Base-by-base conservation (phyloP, 2,113 vertebrate species). In the Ophiodon elongatus region DNA sequence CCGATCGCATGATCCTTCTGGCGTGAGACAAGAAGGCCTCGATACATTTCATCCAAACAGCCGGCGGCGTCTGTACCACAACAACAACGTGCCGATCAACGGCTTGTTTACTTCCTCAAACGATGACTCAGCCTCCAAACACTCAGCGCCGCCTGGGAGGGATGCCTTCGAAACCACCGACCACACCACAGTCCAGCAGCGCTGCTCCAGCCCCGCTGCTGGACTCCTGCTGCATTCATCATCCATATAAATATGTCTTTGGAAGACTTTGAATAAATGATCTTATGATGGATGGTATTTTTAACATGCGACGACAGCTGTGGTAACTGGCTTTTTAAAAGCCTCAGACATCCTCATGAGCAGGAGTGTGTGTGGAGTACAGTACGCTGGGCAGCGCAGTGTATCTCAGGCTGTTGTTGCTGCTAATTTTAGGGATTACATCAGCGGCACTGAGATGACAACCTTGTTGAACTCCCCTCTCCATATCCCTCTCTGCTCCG, bases 401-500 rank as follows among this genome's bases (percentile, higher is more conserved):
- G 39, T 90, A 83, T 90, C 88, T 95, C 93, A 88, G 76, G 90
- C 94, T 93, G 95, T 89, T 96, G 94, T 95, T 96, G 95, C 92
- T 94, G 90, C 89, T 98, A 98, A 97, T 97, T 98, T 97, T 97
- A 97, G 96, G 95, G 95, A 96, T 98, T 96, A 97, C 97, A 96
- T 98, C 97, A 98, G 95, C 95, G 82, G 94, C 90, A 60, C 92
- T 93, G 93, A 96, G 93, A 95, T 96, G 95, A 95, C 95, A 94
- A 96, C 91, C 95, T 94, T 90, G 91, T 89, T 95, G 91, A 45
- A 90, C 90, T 89, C 67, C 33, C 11, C 59, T 41, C 54, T 62
- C 37, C 41, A 7, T 77, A 65, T 79, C 79, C 25, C 63, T 66
- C 86, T 50, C n/a, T n/a, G n/a, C n/a, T n/a, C n/a, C n/a, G n/a